phyloP scores from a whole-genome alignment of 2,797 vertebrate genomes.

The Bovichtus variegatus region DNA sequence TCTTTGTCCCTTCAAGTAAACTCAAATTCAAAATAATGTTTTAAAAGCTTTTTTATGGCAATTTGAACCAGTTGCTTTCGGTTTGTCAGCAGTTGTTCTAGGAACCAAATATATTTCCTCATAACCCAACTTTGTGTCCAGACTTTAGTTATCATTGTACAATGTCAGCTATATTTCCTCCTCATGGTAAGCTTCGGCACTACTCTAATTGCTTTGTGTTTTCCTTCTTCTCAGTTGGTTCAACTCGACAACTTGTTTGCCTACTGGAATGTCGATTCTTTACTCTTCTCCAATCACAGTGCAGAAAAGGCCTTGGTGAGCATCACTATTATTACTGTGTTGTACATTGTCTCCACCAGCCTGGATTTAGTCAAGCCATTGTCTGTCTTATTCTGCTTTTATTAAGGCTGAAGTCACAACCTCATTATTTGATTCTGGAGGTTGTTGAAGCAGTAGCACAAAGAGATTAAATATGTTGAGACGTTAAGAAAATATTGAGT shows the following conservation, averaged over 20 bases:
- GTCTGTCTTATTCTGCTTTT: slow-evolving; percentile 1
- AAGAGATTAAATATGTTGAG: background rate
- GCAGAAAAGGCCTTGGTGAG: slow-evolving; percentile 92
- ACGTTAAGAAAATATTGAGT: background rate
- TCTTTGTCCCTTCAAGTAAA: no score
- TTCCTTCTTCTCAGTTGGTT: slow-evolving; percentile 86
- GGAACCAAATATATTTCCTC: background rate
- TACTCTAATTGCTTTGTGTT: slow-evolving; percentile 28
- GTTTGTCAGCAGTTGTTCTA: background rate
- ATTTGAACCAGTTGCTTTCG: slow-evolving; percentile 3
- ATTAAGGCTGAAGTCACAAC: background rate
- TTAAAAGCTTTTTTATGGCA: background rate
- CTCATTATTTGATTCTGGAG: background rate
- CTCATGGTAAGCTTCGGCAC: background rate
- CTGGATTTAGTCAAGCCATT: background rate
- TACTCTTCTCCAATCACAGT: slow-evolving; percentile 90
- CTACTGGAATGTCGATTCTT: slow-evolving; percentile 97
- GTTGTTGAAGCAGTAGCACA: slow-evolving; percentile 7
- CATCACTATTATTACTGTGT: slow-evolving; percentile 26
- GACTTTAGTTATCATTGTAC: background rate
- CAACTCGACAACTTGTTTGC: slow-evolving; percentile 95
- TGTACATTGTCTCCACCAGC: background rate
- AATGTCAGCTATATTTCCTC: slow-evolving; percentile 1
- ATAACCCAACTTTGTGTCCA: background rate
- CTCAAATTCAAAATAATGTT: background rate